Percentiles rank a stretch among this genome's conserved stretches.
phyloP scores from a whole-genome alignment of 2,113 vertebrate species.

The Ageneiosus marmoratus region DNA sequence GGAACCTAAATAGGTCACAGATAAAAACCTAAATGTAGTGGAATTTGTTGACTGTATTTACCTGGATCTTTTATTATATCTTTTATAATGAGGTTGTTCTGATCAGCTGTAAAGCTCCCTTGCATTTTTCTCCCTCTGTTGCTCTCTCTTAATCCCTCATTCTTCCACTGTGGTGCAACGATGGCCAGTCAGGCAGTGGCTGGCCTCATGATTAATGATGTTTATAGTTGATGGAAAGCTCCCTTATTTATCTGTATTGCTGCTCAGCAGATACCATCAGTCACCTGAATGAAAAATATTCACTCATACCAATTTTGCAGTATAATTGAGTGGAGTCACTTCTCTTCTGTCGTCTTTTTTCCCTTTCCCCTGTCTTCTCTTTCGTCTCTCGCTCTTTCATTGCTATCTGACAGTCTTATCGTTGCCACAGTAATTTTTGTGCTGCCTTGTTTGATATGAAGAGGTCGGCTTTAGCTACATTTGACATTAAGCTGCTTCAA shows the following conservation, averaged over 20 bases:
- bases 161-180: conserved; percentile 71
- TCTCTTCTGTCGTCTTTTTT: conserved; percentile 76
- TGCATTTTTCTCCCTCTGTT: conserved; percentile 18
- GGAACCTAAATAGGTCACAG: background rate
- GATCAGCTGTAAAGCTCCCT: background rate
- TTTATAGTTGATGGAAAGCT: conserved; percentile 99
- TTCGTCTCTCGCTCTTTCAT: conserved; percentile 72
- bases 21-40: background rate
- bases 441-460: conserved; percentile 96
- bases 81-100: background rate
- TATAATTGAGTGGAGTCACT: conserved; percentile 99
- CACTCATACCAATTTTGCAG: conserved; percentile 99
- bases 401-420: conserved; percentile 98
- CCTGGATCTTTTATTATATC: background rate
- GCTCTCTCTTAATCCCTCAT: conserved; percentile 48
- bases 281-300: conserved; percentile 99
- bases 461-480: conserved; percentile 98
- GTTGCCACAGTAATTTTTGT: conserved; percentile 98
- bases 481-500: conserved; percentile 99
- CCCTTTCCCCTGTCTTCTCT: conserved; percentile 53
- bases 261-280: conserved; percentile 98
- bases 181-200: conserved; percentile 80
- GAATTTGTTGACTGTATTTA: background rate
- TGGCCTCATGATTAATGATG: conserved; percentile 99
- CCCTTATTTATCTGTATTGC: conserved; percentile 99